Percentiles rank a stretch among this genome's conserved stretches.
Conservation (phyloP, 2,113 vertebrate genomes). For the Oenanthe melanoleuca region DNA sequence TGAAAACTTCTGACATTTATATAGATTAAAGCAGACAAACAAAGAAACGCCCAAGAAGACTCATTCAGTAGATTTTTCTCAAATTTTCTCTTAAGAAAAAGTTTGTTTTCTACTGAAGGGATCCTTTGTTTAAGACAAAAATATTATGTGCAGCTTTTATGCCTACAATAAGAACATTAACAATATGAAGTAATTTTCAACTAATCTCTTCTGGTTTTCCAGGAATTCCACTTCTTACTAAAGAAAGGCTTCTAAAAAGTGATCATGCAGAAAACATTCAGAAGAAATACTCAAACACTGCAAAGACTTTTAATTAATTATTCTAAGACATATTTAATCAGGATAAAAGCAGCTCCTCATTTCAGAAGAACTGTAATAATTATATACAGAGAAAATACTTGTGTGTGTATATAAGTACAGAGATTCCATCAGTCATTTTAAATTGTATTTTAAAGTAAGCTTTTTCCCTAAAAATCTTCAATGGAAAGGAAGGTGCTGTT, state of each 20-base stretch:
- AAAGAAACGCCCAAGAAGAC: fast-evolving
- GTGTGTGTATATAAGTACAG: neutral
- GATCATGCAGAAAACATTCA: neutral
- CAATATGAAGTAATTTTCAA: neutral
- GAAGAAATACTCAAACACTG: constrained; percentile 1
- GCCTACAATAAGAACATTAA: neutral
- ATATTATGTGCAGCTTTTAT: neutral
- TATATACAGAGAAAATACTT: constrained; percentile 41
- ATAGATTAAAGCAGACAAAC: neutral
- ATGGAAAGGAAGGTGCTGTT: neutral
- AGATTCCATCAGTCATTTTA: neutral
- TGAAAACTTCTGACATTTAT: neutral
- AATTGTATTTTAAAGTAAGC: neutral
- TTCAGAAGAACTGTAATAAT: constrained; percentile 51
- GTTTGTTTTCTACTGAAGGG: neutral
- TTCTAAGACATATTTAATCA: constrained; percentile 36
- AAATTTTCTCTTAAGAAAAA: neutral
- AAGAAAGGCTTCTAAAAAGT: neutral
- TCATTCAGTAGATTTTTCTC: neutral
- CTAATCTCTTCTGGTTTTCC: neutral
- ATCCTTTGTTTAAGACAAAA: neutral
- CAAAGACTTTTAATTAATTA: constrained; percentile 17
- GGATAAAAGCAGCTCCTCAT: neutral
- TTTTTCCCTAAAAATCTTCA: neutral
- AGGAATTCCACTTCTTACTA: neutral